Evolutionary conservation across 1,140 invertebrate species (phyloP).

Genomic region (Bombus terrestris): DNA sequence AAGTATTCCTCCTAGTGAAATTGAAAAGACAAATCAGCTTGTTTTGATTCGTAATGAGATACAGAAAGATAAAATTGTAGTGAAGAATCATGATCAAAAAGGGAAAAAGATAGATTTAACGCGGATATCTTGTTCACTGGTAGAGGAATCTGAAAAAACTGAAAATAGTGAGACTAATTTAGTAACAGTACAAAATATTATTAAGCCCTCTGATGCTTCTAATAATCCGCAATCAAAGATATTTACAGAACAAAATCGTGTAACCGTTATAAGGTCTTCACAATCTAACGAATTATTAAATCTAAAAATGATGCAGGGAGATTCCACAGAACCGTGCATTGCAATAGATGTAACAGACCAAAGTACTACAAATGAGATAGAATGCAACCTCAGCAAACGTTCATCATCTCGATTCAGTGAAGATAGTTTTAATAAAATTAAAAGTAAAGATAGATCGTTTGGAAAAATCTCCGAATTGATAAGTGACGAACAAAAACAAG

Average conservation of each 20-base stretch:
- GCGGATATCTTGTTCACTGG: background rate
- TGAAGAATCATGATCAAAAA: too few species aligned
- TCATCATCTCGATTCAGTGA: background rate
- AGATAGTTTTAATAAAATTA: background rate
- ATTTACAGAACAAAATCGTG: slow-evolving; percentile 5
- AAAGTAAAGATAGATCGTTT: slow-evolving; percentile 36
- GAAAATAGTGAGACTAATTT: background rate
- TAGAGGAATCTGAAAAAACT: slow-evolving; percentile 37
- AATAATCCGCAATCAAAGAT: background rate
- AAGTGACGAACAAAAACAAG: slow-evolving; percentile 68
- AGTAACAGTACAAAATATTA: too few species aligned
- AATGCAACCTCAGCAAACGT: background rate
- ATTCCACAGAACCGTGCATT: too few species aligned
- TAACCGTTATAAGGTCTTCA: slow-evolving; percentile 20
- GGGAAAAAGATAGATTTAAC: background rate
- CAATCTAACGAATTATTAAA: background rate
- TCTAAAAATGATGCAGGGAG: background rate
- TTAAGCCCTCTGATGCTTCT: background rate
- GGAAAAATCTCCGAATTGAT: slow-evolving; percentile 73
- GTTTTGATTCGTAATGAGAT: slow-evolving; percentile 40
- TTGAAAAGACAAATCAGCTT: slow-evolving; percentile 17
- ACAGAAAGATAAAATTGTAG: slow-evolving; percentile 1
- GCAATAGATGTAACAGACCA: background rate
- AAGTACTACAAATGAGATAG: background rate
- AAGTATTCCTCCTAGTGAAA: background rate